A percentile compares a stretch with the other conserved stretches of the same genome.
These are phyloP conservation scores for Himalopsyche phryganea DNA, from an alignment of 1,140 invertebrate genomes.

Conservation along the genomic window DNA sequence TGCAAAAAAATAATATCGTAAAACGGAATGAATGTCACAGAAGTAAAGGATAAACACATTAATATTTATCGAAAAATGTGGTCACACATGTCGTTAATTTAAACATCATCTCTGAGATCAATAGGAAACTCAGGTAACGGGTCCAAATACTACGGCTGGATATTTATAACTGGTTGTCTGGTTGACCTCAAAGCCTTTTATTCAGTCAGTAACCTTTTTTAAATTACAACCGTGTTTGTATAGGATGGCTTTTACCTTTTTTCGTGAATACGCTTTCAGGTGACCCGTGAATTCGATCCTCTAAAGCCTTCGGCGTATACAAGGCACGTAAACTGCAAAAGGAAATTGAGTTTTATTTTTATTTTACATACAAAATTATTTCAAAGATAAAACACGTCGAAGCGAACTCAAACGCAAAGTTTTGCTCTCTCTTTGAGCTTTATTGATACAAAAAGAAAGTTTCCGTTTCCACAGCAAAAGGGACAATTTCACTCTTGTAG, in stretches of 20 bases:
- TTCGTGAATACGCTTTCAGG: slow-evolving; percentile 22
- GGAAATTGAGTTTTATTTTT: slow-evolving; percentile 23
- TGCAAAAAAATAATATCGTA: too few species aligned
- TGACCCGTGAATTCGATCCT: slow-evolving; percentile 24
- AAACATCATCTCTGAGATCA: slow-evolving; percentile 1
- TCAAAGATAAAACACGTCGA: slow-evolving; percentile 22
- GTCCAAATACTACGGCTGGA: slow-evolving; percentile 1
- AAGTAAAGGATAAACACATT: too few species aligned
- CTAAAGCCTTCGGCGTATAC: slow-evolving; percentile 2
- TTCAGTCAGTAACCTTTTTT: slow-evolving; percentile 30
- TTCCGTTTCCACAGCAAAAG: too few species aligned
- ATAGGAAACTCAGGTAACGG: neutral
- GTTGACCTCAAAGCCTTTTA: slow-evolving; percentile 31
- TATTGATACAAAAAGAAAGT: neutral
- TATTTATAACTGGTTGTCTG: slow-evolving; percentile 33
- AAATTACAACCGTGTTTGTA: slow-evolving; percentile 31
- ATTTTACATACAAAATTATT: slow-evolving; percentile 30
- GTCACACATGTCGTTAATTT: slow-evolving; percentile 2
- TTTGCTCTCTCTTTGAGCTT: slow-evolving; percentile 10
- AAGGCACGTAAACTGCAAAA: slow-evolving; percentile 1
- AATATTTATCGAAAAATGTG: neutral
- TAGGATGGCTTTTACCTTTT: slow-evolving; percentile 27
- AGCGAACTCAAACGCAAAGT: slow-evolving; percentile 9
- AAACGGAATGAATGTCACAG: too few species aligned
- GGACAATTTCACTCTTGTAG: too few species aligned